Conservation (phyloP, 2,113 vertebrate genomes). For the Chaetops frenatus region DNA sequence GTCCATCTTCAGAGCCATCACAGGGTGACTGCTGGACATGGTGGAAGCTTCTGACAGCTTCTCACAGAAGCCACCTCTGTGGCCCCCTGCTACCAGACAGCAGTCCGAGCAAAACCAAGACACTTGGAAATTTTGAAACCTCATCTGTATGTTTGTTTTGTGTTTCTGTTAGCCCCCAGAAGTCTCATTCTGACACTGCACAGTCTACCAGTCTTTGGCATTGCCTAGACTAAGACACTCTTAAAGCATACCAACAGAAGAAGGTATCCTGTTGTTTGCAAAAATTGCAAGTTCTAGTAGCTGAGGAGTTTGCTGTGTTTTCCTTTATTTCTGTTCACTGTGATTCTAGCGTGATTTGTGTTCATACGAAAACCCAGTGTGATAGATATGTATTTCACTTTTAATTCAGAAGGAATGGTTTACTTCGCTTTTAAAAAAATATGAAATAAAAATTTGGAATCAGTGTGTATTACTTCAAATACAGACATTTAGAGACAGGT, state of each 20-base stretch:
- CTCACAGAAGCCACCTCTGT: not conserved
- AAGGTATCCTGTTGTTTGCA: not conserved
- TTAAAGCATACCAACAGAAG: not conserved
- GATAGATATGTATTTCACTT: not conserved
- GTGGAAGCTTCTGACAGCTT: not conserved
- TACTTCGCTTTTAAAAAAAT: not conserved
- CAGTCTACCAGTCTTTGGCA: not conserved
- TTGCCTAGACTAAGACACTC: not conserved
- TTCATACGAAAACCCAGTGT: not conserved
- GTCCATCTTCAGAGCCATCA: not conserved
- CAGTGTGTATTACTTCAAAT: not conserved
- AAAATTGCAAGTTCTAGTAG: not conserved
- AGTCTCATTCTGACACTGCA: not conserved
- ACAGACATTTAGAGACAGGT: not conserved
- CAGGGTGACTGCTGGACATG: accelerated
- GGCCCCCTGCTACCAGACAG: accelerated
- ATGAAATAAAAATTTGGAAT: not conserved
- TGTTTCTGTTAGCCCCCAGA: not conserved
- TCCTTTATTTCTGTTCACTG: not conserved
- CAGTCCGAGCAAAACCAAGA: accelerated
- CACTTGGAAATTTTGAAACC: not conserved
- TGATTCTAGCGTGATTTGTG: not conserved
- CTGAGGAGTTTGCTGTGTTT: not conserved
- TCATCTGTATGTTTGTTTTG: not conserved
- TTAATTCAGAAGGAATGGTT: not conserved